Percentiles rank a stretch among this genome's conserved stretches.
These are phyloP conservation scores for Tetragnatha montana DNA, from an alignment of 2,888 invertebrate species.

Conservation along the genomic window DNA sequence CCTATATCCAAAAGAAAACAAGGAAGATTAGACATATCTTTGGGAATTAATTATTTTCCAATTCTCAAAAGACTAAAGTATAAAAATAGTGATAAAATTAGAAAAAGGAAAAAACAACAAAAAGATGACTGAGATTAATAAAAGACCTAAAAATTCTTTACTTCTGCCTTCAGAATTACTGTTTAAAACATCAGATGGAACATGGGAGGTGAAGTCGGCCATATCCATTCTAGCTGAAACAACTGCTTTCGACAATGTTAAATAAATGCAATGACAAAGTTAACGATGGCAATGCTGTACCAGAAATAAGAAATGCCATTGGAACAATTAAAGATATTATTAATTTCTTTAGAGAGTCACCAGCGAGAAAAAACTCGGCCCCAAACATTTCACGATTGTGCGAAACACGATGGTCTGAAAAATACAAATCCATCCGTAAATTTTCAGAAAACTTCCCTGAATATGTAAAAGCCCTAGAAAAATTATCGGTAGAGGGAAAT, in stretches of 20 bases:
- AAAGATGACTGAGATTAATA: slow-evolving; percentile 8
- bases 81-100: not conserved
- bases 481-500: not conserved
- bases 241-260: not conserved
- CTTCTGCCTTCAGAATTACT: not conserved
- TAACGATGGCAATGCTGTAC: too few species aligned
- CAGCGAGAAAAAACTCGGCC: not conserved
- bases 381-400: not conserved
- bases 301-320: too few species aligned
- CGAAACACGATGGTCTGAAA: not conserved
- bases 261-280: too few species aligned
- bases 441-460: not conserved
- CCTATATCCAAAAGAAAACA: too few species aligned
- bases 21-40: too few species aligned
- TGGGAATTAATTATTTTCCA: not conserved
- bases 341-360: too few species aligned
- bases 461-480: not conserved
- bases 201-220: not conserved
- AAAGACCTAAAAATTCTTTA: not conserved
- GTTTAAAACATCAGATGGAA: not conserved
- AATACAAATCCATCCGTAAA: not conserved
- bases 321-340: too few species aligned
- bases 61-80: not conserved
- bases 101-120: slow-evolving; percentile 8
- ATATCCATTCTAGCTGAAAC: not conserved